Base-by-base conservation (phyloP, 1,140 invertebrate species). In the Streblospio benedicti region DNA sequence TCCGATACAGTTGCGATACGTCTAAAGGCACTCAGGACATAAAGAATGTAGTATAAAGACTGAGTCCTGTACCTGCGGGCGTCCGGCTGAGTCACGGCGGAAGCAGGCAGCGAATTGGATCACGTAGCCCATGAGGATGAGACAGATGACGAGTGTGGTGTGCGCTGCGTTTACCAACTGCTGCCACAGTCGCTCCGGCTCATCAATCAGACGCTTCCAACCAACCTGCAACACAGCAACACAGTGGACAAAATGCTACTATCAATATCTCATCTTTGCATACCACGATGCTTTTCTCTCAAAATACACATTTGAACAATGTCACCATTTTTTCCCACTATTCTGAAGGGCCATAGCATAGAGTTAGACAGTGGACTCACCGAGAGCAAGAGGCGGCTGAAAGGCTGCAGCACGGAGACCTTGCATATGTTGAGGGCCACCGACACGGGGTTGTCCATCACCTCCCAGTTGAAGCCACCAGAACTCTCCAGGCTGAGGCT, bases 91-190 rank as follows among this genome's bases (percentile, higher is more conserved):
- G 45, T 49, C 45, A 9, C 45, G 14, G 6, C 45, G 6, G 20
- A 49, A 49, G 20, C 45, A 49, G 6, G 45, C 45, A 6, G 45
- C 45, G 20, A 16, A 49, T 23, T 49, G 45, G 45, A 49, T 49
- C 14, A 49, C 25, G 20, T 49, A 49, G 25, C 45, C 45, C 12
- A 6, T 9, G 14, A 49, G 45, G 25, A 49, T 25, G 9, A 49
- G 25, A 6, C 6, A 6, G 6, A 49, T 49, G 6, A 49, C 45
- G 6, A 49, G 6, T 27, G 20, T 49, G 14, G 45, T 12, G 20
- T 49, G 45, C 9, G 25, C 25, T 12, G 25, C 6, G 20, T 49
- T 49, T 12, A 49, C 25, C 14, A 14, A 9, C 25, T 49, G 12
- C 45, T 49, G 14, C 6, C 45, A 49, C 6, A 14, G 6, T 12